These are phyloP conservation scores for Acanthosepion esculentum DNA, from an alignment of 2,888 invertebrate species.

Conservation along the genomic window DNA sequence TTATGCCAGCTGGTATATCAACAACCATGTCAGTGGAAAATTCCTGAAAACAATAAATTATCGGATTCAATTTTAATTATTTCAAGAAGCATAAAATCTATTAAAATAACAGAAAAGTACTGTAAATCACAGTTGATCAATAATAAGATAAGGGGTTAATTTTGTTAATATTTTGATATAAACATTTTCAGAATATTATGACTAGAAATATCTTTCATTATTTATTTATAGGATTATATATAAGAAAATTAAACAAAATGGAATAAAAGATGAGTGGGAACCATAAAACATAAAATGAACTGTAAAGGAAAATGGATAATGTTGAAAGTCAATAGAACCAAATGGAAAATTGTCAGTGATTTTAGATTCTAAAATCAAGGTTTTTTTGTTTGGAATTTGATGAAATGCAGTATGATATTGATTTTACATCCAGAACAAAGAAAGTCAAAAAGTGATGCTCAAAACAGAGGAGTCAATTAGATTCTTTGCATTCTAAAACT, in stretches of 20 bases:
- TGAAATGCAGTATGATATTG: no score
- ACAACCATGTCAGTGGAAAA: not conserved
- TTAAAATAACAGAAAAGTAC: no score
- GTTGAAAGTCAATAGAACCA: not conserved
- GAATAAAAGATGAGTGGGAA: not conserved
- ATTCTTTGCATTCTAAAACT: no score
- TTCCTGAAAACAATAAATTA: not conserved
- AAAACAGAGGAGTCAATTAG: no score
- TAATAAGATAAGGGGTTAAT: not conserved
- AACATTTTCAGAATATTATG: not conserved
- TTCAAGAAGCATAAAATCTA: not conserved
- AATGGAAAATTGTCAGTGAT: not conserved
- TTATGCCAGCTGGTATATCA: not conserved
- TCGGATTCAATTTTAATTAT: not conserved
- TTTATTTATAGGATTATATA: not conserved
- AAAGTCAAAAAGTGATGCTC: no score
- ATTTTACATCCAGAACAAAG: no score
- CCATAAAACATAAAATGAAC: not conserved
- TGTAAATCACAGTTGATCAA: not conserved
- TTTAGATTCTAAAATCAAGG: not conserved
- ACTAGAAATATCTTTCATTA: not conserved
- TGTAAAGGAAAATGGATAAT: not conserved
- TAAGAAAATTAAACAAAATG: no score
- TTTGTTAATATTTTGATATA: not conserved
- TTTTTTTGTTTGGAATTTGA: no score